These are phyloP conservation scores for Pseudoatta argentina DNA, from an alignment of 1,140 invertebrate species.

Conservation along the genomic window DNA sequence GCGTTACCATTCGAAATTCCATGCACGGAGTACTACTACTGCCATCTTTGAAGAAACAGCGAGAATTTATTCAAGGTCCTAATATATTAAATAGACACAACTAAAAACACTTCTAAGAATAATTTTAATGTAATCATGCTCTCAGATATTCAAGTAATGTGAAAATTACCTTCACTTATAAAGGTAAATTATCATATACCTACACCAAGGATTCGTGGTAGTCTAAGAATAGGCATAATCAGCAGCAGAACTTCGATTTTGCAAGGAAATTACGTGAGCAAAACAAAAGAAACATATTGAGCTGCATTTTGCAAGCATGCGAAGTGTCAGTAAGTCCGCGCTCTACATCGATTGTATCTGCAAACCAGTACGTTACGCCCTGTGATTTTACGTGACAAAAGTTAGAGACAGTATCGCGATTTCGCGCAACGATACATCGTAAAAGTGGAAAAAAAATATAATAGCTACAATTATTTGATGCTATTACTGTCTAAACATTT, in stretches of 20 bases:
- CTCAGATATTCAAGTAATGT: slow-evolving; percentile 17
- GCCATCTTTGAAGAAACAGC: no score
- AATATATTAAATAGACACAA: background rate
- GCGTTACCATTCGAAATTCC: no score
- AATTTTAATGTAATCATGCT: background rate
- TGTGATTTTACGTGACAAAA: slow-evolving; percentile 63
- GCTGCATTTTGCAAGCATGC: slow-evolving; percentile 58
- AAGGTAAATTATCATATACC: slow-evolving; percentile 25
- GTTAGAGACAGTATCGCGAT: slow-evolving; percentile 61
- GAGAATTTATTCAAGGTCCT: no score
- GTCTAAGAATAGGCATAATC: slow-evolving; percentile 60
- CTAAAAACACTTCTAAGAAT: background rate
- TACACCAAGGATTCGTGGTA: slow-evolving; percentile 35
- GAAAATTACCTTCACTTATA: slow-evolving; percentile 17
- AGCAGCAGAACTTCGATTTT: slow-evolving; percentile 47
- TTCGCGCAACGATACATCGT: slow-evolving; percentile 40
- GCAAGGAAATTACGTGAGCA: slow-evolving; percentile 51
- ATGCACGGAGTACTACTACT: no score
- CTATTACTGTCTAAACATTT: slow-evolving; percentile 21
- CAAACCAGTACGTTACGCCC: slow-evolving; percentile 59
- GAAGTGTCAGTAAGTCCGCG: slow-evolving; percentile 49
- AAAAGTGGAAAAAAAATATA: slow-evolving; percentile 31
- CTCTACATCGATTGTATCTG: slow-evolving; percentile 57
- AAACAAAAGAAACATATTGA: slow-evolving; percentile 58
- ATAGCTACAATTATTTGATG: background rate